phyloP scores from a whole-genome alignment of 53 echinoderm and acorn worm genomes.

The Henricia sp. region DNA sequence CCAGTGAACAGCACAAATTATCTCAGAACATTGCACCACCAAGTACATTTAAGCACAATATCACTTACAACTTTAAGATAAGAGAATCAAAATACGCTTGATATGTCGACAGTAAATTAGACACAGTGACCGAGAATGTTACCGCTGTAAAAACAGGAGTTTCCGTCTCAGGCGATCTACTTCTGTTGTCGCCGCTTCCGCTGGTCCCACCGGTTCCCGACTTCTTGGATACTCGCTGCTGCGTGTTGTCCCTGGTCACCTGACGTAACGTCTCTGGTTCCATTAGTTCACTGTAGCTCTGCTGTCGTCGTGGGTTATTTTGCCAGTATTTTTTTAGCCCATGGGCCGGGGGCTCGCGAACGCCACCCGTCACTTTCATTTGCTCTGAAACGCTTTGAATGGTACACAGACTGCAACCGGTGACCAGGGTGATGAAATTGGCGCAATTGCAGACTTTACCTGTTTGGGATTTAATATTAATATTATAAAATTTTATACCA shows the following conservation, averaged over 20 bases:
- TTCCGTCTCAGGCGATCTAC: neutral
- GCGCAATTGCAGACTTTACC: conserved; percentile 91
- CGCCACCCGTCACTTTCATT: conserved; percentile 91
- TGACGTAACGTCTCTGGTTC: too few relatives aligned
- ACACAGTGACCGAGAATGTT: too few relatives aligned
- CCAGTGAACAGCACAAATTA: neutral
- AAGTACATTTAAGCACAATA: neutral
- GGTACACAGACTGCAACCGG: conserved; percentile 93
- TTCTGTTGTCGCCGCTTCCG: conserved; percentile 4
- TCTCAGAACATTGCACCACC: too few relatives aligned
- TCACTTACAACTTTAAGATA: too few relatives aligned
- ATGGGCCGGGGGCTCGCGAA: conserved; percentile 94
- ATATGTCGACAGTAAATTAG: too few relatives aligned
- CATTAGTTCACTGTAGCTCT: conserved; percentile 20
- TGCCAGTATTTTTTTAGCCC: conserved; percentile 96
- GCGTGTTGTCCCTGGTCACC: conserved; percentile 6
- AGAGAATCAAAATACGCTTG: too few relatives aligned
- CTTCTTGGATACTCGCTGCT: neutral
- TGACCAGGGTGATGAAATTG: conserved; percentile 94
- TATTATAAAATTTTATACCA: too few relatives aligned
- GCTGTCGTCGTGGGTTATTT: conserved; percentile 76
- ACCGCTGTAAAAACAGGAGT: conserved; percentile 39
- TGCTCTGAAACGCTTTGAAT: conserved; percentile 91
- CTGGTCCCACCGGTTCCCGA: conserved; percentile 10
- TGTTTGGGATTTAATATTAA: too few relatives aligned